Evolutionary conservation across 2,797 vertebrate species (phyloP).

Genomic region (Trachurus trachurus): DNA sequence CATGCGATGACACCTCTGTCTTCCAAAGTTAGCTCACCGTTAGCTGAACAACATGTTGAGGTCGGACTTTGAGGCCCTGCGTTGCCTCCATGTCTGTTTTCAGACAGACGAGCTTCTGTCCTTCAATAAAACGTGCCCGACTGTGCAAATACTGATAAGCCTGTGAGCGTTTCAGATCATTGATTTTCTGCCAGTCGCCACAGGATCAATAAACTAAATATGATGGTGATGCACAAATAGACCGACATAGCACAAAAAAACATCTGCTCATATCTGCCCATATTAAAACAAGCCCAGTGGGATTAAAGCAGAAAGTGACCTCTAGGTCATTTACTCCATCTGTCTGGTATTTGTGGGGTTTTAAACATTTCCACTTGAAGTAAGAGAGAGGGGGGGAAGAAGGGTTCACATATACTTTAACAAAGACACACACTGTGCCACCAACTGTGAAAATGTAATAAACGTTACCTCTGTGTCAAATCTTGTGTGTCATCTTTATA

Average conservation of each 20-base stretch:
- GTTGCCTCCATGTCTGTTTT: neutral
- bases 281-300: neutral
- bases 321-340: neutral
- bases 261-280: neutral
- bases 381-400: neutral
- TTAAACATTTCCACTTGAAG: neutral
- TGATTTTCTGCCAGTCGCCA: neutral
- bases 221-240: neutral
- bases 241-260: neutral
- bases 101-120: slow-evolving; percentile 1
- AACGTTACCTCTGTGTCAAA: too few relatives aligned
- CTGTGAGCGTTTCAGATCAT: slow-evolving; percentile 14
- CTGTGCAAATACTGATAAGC: slow-evolving; percentile 20
- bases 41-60: slow-evolving; percentile 4
- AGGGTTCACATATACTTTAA: too few relatives aligned
- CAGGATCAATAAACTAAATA: neutral
- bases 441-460: too few relatives aligned
- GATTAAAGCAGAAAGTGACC: neutral
- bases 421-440: too few relatives aligned
- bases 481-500: too few relatives aligned
- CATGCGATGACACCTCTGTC: too few relatives aligned
- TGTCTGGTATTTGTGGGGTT: neutral
- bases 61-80: neutral
- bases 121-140: slow-evolving; percentile 15
- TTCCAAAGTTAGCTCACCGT: slow-evolving; percentile 1